phyloP scores from a whole-genome alignment of 2,797 vertebrate genomes.

The Sebastes iracundus region DNA sequence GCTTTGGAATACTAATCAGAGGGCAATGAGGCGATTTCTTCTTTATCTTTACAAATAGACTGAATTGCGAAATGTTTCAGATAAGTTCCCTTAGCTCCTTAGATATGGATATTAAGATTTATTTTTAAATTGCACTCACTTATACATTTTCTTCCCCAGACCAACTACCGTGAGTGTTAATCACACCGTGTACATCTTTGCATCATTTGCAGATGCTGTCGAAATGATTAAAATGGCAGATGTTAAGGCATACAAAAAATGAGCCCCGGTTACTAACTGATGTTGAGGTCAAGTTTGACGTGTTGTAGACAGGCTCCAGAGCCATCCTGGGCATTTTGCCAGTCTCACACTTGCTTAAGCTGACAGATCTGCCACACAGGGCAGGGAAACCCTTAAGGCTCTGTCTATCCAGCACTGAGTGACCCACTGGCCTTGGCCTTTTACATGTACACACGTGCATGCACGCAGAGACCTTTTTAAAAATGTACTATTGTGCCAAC shows the following conservation, averaged over 20 bases:
- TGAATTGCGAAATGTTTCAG: conserved; percentile 15
- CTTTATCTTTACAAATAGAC: conserved; percentile 29
- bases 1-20: conserved; percentile 59
- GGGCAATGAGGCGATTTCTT: conserved; percentile 25
- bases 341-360: conserved; percentile 35
- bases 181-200: not conserved
- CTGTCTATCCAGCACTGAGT: conserved; percentile 11
- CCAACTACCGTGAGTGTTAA: not conserved
- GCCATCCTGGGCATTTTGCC: conserved; percentile 45
- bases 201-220: not conserved
- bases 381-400: conserved; percentile 39
- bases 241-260: conserved; percentile 13
- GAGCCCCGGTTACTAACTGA: conserved; percentile 16
- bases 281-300: conserved; percentile 45
- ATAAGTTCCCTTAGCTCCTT: not conserved
- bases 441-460: not conserved
- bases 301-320: conserved; percentile 38
- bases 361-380: conserved; percentile 51
- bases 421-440: conserved; percentile 36
- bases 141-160: not conserved
- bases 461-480: not conserved
- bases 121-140: not conserved
- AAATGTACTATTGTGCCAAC: not conserved
- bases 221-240: conserved; percentile 24
- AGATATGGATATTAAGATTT: not conserved